Conservation (phyloP, 1,140 invertebrate genomes). For the Trichonephila clavipes region DNA sequence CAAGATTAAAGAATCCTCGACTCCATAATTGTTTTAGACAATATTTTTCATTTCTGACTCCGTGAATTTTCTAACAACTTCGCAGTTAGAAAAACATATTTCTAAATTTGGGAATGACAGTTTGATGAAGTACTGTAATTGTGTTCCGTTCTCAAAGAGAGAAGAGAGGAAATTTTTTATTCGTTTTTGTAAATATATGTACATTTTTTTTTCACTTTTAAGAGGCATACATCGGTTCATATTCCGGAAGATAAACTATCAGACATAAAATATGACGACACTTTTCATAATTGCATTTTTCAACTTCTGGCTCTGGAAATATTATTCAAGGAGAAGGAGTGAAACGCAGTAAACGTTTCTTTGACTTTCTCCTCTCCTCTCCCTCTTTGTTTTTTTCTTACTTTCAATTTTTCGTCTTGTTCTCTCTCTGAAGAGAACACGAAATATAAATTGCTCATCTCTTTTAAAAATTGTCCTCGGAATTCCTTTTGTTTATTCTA, state of each 20-base stretch:
- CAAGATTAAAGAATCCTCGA: not conserved
- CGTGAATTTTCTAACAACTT: not conserved
- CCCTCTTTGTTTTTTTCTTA: not conserved
- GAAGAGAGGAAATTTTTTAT: not conserved
- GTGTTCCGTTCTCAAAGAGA: not conserved
- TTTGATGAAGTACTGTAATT: slow-evolving; percentile 23
- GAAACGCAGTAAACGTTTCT: not conserved
- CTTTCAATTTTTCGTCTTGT: slow-evolving; percentile 30
- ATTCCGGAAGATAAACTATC: slow-evolving; percentile 8
- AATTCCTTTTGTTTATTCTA: slow-evolving; percentile 31
- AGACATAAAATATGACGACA: slow-evolving; percentile 32
- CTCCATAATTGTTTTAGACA: slow-evolving; percentile 28
- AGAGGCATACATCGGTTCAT: slow-evolving; percentile 1
- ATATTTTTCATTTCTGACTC: slow-evolving; percentile 2
- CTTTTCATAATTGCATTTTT: slow-evolving; percentile 32
- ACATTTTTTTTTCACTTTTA: not conserved
- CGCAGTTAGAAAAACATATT: slow-evolving; percentile 6
- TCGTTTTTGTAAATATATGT: not conserved
- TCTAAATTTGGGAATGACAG: slow-evolving; percentile 32
- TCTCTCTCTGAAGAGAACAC: not conserved
- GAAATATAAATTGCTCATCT: slow-evolving; percentile 26
- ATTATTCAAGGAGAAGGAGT: slow-evolving; percentile 14
- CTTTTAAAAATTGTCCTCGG: slow-evolving; percentile 23
- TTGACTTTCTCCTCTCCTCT: not conserved
- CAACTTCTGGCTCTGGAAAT: not conserved